Evolutionary conservation across 2,113 vertebrate genomes (phyloP).

Genomic region (Martes martes): DNA sequence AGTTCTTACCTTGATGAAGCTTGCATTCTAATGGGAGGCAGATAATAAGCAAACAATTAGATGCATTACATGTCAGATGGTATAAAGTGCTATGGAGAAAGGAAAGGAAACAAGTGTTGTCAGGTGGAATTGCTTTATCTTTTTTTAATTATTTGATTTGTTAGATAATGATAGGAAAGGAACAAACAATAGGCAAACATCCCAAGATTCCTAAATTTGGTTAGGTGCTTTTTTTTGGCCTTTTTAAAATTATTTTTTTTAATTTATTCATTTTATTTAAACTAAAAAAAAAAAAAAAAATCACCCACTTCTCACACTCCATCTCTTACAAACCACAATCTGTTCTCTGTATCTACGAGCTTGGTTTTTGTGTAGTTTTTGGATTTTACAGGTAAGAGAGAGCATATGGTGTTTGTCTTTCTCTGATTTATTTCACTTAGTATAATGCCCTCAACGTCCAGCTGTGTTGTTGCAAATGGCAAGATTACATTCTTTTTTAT

Average conservation of each 20-base stretch:
- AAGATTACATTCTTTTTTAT: background rate
- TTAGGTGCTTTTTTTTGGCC: background rate
- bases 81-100: background rate
- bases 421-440: background rate
- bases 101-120: background rate
- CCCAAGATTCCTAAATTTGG: background rate
- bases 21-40: background rate
- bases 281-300: background rate
- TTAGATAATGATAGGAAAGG: background rate
- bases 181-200: background rate
- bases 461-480: background rate
- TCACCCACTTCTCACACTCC: background rate
- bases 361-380: background rate
- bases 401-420: background rate
- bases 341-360: background rate
- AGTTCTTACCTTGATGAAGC: background rate
- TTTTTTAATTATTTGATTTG: background rate
- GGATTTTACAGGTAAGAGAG: background rate
- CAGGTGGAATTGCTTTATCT: background rate
- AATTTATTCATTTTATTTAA: background rate
- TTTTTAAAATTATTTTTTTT: background rate
- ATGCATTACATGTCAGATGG: background rate
- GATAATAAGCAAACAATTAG: background rate
- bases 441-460: background rate
- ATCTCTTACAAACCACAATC: background rate